Evolutionary conservation across 92 coral and sea anemone species (phyloP), one percentile per base, ranked within the genome.

Genomic region (Zoanthus sociatus): DNA sequence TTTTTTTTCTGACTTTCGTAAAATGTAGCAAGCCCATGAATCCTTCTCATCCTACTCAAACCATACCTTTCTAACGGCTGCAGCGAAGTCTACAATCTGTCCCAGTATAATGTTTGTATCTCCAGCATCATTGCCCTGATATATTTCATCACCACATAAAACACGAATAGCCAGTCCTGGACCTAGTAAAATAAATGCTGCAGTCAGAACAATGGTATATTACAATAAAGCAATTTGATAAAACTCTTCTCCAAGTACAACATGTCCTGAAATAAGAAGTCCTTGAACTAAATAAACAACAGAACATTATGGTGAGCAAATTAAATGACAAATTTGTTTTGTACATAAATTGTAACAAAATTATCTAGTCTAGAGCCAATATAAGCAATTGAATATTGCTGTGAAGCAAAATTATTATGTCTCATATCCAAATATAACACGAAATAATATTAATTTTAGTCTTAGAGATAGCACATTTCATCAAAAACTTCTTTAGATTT

Each of bases 111-210:
- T 93, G 69, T 97, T 97, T 37, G 99, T 97, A 51, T 97, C 98
- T 3, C 98, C 97, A 83, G 91, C 96, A 63, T 97, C 99, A 37
- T 78, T 84, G 26, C 89, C 98, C 78, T 90, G 94, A 69, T 97
- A 97, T 56, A 98, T 96, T 53, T 92, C 93, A 21, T 97, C 99
- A 7, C 97, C 98, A 64, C 99, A 97, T 71, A 97, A 84, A 68
- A 97, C 96, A 6, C 99, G 99, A 79, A 97, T 95, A 32, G 99
- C 98, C 17, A 97, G 86, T 17, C 99, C 99, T 18, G 99, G 99
- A 42, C 99, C 99, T 96, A 67, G 13, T 26, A 10, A 14, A 17
- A 66, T 31, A 47, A 18, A 42, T 20, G 4, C 42, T 4, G 4
- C 1, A 2, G 42, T 37, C 42, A 37, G 4, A 37, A 37, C 42